Percentiles rank a stretch among this genome's conserved stretches.
Conservation (phyloP, 2,888 invertebrate species). For the Drosophila basisetae region DNA sequence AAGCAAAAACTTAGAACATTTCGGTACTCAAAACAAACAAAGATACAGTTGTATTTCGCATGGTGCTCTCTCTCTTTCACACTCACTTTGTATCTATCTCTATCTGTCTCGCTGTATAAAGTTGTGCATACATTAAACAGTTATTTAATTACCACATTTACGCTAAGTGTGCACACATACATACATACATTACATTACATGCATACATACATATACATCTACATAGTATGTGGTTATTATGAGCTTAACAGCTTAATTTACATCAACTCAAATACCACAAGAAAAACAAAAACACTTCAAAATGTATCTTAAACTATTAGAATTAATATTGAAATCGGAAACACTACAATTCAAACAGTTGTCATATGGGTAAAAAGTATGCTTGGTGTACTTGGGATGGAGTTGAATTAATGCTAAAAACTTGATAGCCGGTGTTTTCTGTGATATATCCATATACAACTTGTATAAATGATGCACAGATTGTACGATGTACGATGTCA, state of each 20-base stretch:
- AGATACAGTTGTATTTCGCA: conserved; percentile 40
- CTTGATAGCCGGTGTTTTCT: conserved; percentile 55
- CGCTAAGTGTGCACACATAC: conserved; percentile 20
- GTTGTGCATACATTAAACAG: conserved; percentile 42
- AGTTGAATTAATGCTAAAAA: conserved; percentile 20
- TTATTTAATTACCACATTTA: conserved; percentile 42
- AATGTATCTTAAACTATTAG: conserved; percentile 12
- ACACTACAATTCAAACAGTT: conserved; percentile 32
- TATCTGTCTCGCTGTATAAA: conserved; percentile 16
- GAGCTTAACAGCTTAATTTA: conserved; percentile 10
- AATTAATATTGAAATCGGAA: conserved; percentile 17
- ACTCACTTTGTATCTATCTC: not conserved
- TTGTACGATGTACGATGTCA: not conserved
- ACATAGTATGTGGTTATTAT: conserved; percentile 7
- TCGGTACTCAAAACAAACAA: conserved; percentile 37
- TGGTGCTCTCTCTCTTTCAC: conserved; percentile 12
- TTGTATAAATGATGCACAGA: conserved; percentile 23
- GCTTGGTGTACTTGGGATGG: conserved; percentile 12
- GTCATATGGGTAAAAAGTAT: conserved; percentile 33
- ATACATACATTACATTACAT: not conserved
- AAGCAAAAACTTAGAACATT: conserved; percentile 27
- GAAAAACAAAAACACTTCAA: not conserved
- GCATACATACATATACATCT: not conserved
- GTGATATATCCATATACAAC: conserved; percentile 58
- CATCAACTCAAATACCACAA: not conserved